A percentile compares a stretch with the other conserved stretches of the same genome.
Conservation (phyloP, 2,888 invertebrate genomes). For the Beris chalybata region DNA sequence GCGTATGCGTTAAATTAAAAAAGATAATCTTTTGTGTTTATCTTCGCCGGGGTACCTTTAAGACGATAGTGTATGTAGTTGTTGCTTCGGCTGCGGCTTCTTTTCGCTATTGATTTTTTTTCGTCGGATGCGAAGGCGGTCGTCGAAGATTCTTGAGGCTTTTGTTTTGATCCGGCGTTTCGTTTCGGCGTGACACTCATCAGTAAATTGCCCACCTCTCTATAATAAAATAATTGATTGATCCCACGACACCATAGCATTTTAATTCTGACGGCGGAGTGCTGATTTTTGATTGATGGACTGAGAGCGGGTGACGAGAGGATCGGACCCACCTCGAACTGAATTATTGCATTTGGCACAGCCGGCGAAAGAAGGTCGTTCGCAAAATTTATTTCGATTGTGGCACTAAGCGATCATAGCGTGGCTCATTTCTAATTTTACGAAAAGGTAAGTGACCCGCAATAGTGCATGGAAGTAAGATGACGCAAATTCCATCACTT, state of each 20-base stretch:
- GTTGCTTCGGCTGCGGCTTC: too few species aligned
- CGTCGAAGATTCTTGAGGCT: background rate
- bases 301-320: too few species aligned
- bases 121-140: too few species aligned
- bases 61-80: too few species aligned
- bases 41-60: too few species aligned
- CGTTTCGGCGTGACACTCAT: conserved; percentile 17
- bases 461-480: background rate
- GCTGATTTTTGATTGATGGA: too few species aligned
- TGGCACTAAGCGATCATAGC: background rate
- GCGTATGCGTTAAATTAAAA: too few species aligned
- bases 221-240: conserved; percentile 23
- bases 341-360: too few species aligned
- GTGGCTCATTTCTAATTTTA: conserved; percentile 26
- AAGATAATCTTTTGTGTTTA: too few species aligned
- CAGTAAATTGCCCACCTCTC: conserved; percentile 21
- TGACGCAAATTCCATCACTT: conserved; percentile 11
- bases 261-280: too few species aligned
- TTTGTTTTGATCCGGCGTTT: conserved; percentile 18
- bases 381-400: background rate
- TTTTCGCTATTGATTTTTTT: too few species aligned
- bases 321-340: too few species aligned
- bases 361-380: conserved; percentile 1
- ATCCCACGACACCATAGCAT: conserved; percentile 10
- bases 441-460: conserved; percentile 27